Conservation (phyloP, 2,113 vertebrate species). For the Grantiella picta region DNA sequence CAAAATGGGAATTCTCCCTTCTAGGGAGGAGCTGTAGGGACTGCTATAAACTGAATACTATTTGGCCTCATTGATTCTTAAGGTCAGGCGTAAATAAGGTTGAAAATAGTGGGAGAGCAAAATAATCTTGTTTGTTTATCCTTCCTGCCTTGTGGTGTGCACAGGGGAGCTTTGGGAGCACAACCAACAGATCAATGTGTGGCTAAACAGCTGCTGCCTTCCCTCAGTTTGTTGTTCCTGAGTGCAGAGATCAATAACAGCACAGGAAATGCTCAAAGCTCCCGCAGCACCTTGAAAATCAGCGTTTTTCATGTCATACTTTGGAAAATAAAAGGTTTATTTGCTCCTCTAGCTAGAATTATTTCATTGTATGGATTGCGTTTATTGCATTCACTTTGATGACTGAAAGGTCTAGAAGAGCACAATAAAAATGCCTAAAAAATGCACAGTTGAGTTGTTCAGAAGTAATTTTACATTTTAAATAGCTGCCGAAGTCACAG, state of each 20-base stretch:
- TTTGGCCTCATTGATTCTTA: background rate
- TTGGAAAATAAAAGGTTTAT: background rate
- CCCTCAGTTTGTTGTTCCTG: background rate
- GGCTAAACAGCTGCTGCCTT: background rate
- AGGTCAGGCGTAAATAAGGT: background rate
- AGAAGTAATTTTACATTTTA: background rate
- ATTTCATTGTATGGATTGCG: background rate
- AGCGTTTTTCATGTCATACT: background rate
- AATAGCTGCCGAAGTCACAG: background rate
- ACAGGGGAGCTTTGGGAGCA: background rate
- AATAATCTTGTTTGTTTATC: background rate
- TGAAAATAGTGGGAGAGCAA: background rate
- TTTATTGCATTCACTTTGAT: background rate
- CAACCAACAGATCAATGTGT: background rate
- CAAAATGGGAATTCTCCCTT: background rate
- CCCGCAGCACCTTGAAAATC: background rate
- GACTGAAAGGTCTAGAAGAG: background rate
- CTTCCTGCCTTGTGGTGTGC: background rate
- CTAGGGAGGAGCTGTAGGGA: background rate
- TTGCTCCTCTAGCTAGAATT: background rate
- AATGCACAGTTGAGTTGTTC: fast-evolving
- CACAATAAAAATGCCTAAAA: background rate
- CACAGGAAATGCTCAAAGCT: background rate
- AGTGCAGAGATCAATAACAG: background rate
- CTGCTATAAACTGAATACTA: background rate